Evolutionary conservation across 2,113 vertebrate species (phyloP).

Genomic region (Crotalus horridus): DNA sequence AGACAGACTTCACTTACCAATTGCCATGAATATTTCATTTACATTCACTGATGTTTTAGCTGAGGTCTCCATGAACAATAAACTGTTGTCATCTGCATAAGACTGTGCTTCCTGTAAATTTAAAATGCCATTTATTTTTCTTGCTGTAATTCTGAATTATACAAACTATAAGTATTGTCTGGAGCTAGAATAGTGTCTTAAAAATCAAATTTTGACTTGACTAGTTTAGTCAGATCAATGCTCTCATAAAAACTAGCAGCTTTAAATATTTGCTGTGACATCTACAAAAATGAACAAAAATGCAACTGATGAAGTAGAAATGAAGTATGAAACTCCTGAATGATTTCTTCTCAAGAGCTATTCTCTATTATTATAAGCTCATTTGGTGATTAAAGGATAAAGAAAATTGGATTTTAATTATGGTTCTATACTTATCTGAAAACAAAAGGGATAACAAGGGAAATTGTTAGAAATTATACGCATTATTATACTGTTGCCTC

Average conservation of each 20-base stretch:
- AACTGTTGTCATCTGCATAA: conserved; percentile 98
- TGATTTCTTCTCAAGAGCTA: not conserved
- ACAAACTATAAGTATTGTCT: not conserved
- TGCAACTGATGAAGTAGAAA: not conserved
- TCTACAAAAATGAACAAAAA: not conserved
- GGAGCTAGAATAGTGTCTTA: not conserved
- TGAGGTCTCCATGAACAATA: conserved; percentile 98
- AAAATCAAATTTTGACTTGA: not conserved
- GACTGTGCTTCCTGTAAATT: conserved; percentile 90
- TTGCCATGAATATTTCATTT: conserved; percentile 99
- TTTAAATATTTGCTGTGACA: not conserved
- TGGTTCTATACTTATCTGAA: not conserved
- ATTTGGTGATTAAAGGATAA: too few relatives aligned
- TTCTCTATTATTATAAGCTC: too few relatives aligned
- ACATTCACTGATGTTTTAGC: conserved; percentile 98
- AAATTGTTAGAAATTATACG: not conserved
- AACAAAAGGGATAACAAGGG: not conserved
- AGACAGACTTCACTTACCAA: conserved; percentile 77
- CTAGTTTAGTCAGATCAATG: not conserved
- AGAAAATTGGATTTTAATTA: not conserved
- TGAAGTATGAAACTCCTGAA: not conserved
- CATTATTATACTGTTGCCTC: not conserved
- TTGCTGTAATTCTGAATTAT: not conserved
- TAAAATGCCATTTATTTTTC: conserved; percentile 20
- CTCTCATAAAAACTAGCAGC: not conserved